Base-by-base conservation (phyloP, 2,888 invertebrate species). In the Diaphora mendica region DNA sequence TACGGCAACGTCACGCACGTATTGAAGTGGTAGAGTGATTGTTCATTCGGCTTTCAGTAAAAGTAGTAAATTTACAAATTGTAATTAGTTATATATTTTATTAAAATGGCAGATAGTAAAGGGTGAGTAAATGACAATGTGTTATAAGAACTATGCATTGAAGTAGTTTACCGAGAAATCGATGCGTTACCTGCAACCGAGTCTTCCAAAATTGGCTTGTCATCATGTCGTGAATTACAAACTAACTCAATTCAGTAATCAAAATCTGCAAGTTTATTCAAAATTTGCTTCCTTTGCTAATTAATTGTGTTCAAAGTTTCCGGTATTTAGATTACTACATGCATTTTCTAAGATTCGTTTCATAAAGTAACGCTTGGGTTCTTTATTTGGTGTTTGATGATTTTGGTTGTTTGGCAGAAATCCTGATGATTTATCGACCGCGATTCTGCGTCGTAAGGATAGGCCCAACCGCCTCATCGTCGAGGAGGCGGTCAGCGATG, bases 401-500 rank as follows among this genome's bases (percentile, higher is more conserved):
- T 79, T 81, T 84, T 81, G 85, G 84, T 82, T 88, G 84, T 88
- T 88, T 82, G 94, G 78, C 90, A 84, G 84, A 71, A 84, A 84
- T 81, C 96, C 96, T 84, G 99, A 99, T 92, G 99, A 99, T 96
- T 96, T 99, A 95, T 98, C 99, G 79, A 99, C 99, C 88, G 99
- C 99, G 87, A 99, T 99, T 95, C 96, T 99, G 89, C 98, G 99
- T 89, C 98, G 98, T 91, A 99, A 99, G 96, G 98, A 99, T 93
- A 98, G 98, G 92, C 99, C 99, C 82, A 99, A 99, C 95, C 98
- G 99, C 90, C 97, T 99, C 82, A 97, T 99, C 89, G 99, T 99
- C 33, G 99, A 99, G 91, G 99, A 99, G 94, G 99, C 99, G 51
- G 97, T 98, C 86, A 99, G 99, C 93, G 99, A 99, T 97, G 99